A percentile compares a stretch with the other conserved stretches of the same genome.
Evolutionary conservation across 2,888 invertebrate species (phyloP).

Genomic region (Rotaria magnacalcarata): DNA sequence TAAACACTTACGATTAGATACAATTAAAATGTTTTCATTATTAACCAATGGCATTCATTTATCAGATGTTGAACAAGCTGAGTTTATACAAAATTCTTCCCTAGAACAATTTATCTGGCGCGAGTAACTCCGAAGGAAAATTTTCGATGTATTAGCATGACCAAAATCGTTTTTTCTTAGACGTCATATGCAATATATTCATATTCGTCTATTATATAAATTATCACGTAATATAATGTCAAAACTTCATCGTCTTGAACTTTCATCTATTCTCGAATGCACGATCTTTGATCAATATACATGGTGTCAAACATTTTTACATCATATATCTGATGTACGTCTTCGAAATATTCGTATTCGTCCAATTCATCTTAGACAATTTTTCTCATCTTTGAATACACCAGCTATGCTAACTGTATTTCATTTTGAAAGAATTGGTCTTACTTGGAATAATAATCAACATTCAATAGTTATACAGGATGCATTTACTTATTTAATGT

Average conservation of each 20-base stretch:
- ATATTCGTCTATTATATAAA: conserved; percentile 21
- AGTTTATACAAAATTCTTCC: background rate
- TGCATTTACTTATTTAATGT: background rate
- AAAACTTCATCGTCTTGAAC: background rate
- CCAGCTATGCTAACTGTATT: background rate
- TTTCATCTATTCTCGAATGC: conserved; percentile 14
- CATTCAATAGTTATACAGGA: background rate
- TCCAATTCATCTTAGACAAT: background rate
- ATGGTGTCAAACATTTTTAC: background rate
- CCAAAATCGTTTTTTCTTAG: background rate
- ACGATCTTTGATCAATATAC: background rate
- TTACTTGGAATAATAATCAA: conserved; percentile 3
- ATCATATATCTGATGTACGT: background rate
- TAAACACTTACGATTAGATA: background rate
- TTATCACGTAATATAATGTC: background rate
- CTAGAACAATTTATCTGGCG: background rate
- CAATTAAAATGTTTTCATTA: background rate
- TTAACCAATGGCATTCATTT: background rate
- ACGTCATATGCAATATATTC: conserved; percentile 31
- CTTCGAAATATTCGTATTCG: conserved; percentile 27
- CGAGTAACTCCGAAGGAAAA: background rate
- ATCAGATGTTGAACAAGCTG: background rate
- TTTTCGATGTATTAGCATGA: too few species aligned
- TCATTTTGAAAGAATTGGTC: conserved; percentile 3
- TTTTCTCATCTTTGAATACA: background rate